Percentiles rank a stretch among this genome's conserved stretches.
Evolutionary conservation across 2,113 vertebrate genomes (phyloP).

Genomic region (Cheilinus undulatus): DNA sequence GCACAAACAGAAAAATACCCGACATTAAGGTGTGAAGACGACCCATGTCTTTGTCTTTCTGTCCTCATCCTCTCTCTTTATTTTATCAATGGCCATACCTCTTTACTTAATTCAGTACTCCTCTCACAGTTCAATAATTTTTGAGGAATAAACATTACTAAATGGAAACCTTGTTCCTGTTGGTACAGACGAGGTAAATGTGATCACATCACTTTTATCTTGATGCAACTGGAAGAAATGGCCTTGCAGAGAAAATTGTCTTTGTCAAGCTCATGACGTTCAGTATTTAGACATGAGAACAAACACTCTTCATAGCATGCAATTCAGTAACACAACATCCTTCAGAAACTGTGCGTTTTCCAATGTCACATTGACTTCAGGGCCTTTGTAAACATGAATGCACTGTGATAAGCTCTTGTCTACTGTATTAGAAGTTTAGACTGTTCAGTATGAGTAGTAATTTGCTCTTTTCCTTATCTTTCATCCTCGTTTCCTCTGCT

Average conservation of each 20-base stretch:
- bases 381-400: slow-evolving; percentile 3
- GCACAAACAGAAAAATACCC: no score
- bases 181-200: neutral
- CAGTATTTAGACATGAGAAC: neutral
- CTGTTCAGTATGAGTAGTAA: neutral
- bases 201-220: neutral
- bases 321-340: neutral
- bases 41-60: no score
- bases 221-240: neutral
- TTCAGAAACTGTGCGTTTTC: neutral
- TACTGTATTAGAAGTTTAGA: slow-evolving; percentile 7
- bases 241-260: no score
- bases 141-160: no score
- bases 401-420: neutral
- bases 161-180: neutral
- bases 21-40: no score
- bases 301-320: neutral
- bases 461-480: slow-evolving; percentile 13
- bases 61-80: no score
- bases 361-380: neutral
- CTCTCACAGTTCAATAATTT: no score
- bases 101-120: no score
- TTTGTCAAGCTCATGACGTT: neutral
- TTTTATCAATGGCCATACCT: no score
- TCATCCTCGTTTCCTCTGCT: slow-evolving; percentile 27